Evolutionary conservation across 2,113 vertebrate species (phyloP), one percentile per base, ranked within the genome.

Genomic region (Cygnus buccinator): DNA sequence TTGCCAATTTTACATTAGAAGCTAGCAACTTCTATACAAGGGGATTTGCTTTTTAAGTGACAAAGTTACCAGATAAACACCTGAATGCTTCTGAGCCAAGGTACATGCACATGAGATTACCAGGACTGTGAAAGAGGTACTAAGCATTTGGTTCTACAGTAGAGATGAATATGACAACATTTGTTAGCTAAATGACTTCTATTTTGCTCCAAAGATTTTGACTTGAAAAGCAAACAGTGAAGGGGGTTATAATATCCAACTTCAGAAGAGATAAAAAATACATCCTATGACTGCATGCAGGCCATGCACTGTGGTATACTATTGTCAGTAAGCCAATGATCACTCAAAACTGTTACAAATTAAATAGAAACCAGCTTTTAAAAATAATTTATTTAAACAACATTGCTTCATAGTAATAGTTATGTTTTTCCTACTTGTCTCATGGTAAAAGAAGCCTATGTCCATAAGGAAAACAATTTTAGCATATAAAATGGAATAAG

Each of bases 201-300:
- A 29, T 39, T 71, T 76, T 78, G 48, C 48, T 91, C n/a, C 22
- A 35, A 65, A 87, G 72, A 80, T 67, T 88, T 77, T 76, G 43
- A 39, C 67, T 58, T 84, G 58, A 67, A 83, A 52, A 66, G 66
- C 66, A 95, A 85, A 55, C 44, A 57, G 58, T 28, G 13, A 94
- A 94, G 31, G 25, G 14, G 29, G 11, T 48, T 88, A 11, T 43
- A 79, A 93, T 3, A 3, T 52, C 54, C 72, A 89, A 84, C n/a
- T 41, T 79, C 25, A 59, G 79, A 91, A 94, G 76, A 74, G 77
- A 43, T 80, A 88, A 85, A 96, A 96, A 96, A 91, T 74, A 82
- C 33, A 74, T 46, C 50, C 78, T 89, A 71, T 78, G 81, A 85
- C 21, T 25, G n/a, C 84, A 85, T 41, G 54, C 48, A 81, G 67